Percentiles rank a stretch among this genome's conserved stretches.
These are phyloP conservation scores for Drosophila navojoa DNA, from an alignment of 1,140 invertebrate species.

Conservation along the genomic window DNA sequence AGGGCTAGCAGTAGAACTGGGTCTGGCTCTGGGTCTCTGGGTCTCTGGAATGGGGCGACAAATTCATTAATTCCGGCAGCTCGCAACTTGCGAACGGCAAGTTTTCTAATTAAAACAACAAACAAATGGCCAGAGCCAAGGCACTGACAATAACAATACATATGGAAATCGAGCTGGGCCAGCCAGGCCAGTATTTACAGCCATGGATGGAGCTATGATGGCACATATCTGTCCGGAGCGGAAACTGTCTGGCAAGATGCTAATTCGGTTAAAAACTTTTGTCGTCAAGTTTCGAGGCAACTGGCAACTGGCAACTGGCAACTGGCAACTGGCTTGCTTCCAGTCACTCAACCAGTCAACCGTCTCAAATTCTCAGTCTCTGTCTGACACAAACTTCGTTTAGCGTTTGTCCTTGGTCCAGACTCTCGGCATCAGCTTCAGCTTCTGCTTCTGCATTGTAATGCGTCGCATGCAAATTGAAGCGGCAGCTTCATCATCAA, in stretches of 20 bases:
- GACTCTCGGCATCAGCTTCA: background rate
- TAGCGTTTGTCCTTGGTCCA: conserved; percentile 31
- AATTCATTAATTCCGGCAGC: conserved; percentile 76
- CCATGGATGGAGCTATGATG: background rate
- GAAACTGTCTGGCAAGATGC: conserved; percentile 80
- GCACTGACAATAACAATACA: conserved; percentile 61
- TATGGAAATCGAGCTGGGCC: conserved; percentile 63
- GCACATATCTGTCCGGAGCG: conserved; percentile 44
- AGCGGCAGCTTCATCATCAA: conserved; percentile 47
- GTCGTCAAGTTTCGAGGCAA: conserved; percentile 71
- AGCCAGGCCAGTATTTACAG: conserved; percentile 13
- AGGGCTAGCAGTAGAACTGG: background rate
- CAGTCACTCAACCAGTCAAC: conserved; percentile 39
- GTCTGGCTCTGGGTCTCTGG: background rate
- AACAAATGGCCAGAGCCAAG: conserved; percentile 64
- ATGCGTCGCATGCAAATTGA: conserved; percentile 73
- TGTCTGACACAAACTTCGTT: conserved; percentile 59
- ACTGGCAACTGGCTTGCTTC: conserved; percentile 47
- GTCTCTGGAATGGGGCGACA: conserved; percentile 19
- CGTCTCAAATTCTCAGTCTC: conserved; percentile 23
- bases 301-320: conserved; percentile 36
- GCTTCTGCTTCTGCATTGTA: conserved; percentile 53
- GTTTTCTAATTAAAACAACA: conserved; percentile 82
- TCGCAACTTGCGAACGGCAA: conserved; percentile 66
- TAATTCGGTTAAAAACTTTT: conserved; percentile 81